phyloP scores from a whole-genome alignment of 2,113 vertebrate genomes.

The Chaetura pelagica region DNA sequence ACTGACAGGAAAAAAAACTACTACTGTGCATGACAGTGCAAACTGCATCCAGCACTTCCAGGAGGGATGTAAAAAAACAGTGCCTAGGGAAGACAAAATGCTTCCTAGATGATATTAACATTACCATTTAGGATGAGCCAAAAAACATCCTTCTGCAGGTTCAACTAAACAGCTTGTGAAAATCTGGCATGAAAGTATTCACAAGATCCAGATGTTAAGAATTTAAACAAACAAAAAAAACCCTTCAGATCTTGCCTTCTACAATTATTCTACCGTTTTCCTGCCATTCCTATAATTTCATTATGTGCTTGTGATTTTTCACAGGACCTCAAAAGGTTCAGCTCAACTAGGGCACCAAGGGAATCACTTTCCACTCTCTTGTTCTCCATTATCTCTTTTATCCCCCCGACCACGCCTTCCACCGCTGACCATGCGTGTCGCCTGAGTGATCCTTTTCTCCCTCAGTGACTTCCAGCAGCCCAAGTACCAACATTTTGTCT shows the following conservation, averaged over 20 bases:
- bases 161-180: constrained; percentile 7
- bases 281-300: constrained; percentile 7
- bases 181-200: neutral
- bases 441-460: neutral
- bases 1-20: neutral
- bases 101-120: neutral
- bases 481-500: neutral
- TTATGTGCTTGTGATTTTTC: constrained; percentile 38
- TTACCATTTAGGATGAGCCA: neutral
- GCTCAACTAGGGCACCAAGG: neutral
- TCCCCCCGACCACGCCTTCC: neutral
- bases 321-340: constrained; percentile 29
- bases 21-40: neutral
- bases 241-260: neutral
- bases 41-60: neutral
- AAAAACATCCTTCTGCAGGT: neutral
- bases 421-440: neutral
- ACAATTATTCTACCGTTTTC: neutral
- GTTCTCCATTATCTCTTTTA: constrained; percentile 11
- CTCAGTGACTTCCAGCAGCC: neutral
- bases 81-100: neutral
- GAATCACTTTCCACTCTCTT: neutral
- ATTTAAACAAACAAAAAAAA: neutral
- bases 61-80: neutral
- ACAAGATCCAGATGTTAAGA: constrained; percentile 3